Percentiles rank a stretch among this genome's conserved stretches.
Evolutionary conservation across 1,140 invertebrate species (phyloP).

Genomic region (Heliconius hewitsoni): DNA sequence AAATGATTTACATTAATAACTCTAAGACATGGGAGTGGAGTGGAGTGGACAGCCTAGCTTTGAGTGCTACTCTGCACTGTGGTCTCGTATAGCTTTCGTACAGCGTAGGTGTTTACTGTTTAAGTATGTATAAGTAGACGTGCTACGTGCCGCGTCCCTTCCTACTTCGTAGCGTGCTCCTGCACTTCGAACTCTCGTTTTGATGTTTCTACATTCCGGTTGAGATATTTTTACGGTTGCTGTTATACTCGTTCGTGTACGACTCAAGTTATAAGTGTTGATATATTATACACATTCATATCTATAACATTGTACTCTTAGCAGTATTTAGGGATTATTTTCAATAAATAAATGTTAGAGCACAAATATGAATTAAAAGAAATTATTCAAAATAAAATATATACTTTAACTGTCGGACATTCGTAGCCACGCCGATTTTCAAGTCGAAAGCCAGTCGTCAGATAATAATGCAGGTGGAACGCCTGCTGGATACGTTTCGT

Average conservation of each 20-base stretch:
- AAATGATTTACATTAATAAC: background rate
- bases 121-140: background rate
- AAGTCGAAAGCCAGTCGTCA: slow-evolving; percentile 3
- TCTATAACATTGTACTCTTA: background rate
- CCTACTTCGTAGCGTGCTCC: background rate
- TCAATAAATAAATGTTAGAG: slow-evolving; percentile 21
- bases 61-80: background rate
- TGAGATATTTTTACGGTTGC: slow-evolving; percentile 24
- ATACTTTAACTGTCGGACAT: background rate
- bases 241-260: slow-evolving; percentile 3
- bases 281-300: slow-evolving; percentile 4
- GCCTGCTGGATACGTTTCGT: background rate
- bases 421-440: background rate
- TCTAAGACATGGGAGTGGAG: background rate
- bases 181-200: slow-evolving; percentile 10
- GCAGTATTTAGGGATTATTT: slow-evolving; percentile 15
- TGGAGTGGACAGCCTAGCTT: background rate
- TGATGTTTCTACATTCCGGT: slow-evolving; percentile 20
- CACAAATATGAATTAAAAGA: slow-evolving; percentile 22
- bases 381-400: slow-evolving; percentile 23
- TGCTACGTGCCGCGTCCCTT: background rate
- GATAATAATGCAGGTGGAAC: background rate
- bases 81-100: background rate
- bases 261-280: background rate
- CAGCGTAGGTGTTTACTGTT: background rate